These are phyloP conservation scores for Ginglymostoma cirratum DNA, from an alignment of 2,113 vertebrate species.

Conservation along the genomic window DNA sequence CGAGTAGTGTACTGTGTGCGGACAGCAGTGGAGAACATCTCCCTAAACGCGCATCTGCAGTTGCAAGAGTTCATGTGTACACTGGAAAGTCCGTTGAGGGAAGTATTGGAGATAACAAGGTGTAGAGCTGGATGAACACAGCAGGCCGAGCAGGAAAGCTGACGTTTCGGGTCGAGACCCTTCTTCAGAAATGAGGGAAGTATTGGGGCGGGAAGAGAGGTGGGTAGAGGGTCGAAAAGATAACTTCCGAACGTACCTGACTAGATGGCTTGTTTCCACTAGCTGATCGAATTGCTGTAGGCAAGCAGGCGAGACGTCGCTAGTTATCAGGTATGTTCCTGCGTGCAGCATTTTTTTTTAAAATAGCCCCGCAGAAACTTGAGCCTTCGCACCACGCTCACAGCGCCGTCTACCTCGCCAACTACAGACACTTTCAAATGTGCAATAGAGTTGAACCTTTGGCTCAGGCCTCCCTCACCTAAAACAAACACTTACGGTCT, in stretches of 20 bases:
- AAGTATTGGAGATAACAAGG: no score
- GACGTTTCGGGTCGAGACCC: no score
- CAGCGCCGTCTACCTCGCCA: not conserved
- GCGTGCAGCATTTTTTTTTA: not conserved
- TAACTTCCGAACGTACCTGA: not conserved
- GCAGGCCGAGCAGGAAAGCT: no score
- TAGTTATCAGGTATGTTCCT: not conserved
- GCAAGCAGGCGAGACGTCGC: not conserved
- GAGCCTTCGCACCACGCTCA: not conserved
- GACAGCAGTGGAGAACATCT: not conserved
- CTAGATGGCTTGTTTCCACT: no score
- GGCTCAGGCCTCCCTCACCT: not conserved
- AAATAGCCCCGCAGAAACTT: conserved; percentile 3
- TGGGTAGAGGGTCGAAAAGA: not conserved
- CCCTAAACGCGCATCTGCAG: not conserved
- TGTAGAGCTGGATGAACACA: no score
- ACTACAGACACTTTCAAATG: not conserved
- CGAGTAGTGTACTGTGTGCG: not conserved
- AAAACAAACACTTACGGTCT: not conserved
- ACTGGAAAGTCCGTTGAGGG: no score
- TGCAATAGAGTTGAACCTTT: not conserved
- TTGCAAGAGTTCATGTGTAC: not conserved
- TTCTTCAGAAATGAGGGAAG: no score
- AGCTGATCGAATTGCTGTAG: not conserved
- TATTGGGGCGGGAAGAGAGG: no score